Evolutionary conservation across 2,113 vertebrate genomes (phyloP).

Genomic region (Hystrix cristata): DNA sequence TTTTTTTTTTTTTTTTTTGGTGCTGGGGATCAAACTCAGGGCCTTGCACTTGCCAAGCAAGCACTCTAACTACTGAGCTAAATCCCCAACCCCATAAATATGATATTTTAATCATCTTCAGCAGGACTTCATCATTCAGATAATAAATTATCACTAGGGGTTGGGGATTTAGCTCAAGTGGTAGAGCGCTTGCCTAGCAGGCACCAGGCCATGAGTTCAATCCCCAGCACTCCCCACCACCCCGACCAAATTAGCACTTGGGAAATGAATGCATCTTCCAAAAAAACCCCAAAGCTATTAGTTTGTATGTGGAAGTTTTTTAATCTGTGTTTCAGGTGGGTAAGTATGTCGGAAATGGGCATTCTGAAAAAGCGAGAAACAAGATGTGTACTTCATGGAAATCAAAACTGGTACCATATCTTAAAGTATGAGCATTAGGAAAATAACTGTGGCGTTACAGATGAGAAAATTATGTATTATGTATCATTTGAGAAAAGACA

Average conservation of each 20-base stretch:
- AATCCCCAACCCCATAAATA: neutral
- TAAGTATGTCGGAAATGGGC: slow-evolving; percentile 17
- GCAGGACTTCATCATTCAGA: neutral
- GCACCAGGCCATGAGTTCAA: too few species aligned
- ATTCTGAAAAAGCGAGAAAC: slow-evolving; percentile 46
- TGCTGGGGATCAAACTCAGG: too few species aligned
- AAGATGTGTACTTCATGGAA: neutral
- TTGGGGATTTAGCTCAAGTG: too few species aligned
- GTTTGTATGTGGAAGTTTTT: neutral
- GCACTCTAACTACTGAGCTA: too few species aligned
- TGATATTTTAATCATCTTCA: slow-evolving; percentile 3
- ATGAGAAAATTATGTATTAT: neutral
- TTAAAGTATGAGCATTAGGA: slow-evolving; percentile 16
- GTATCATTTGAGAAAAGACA: neutral
- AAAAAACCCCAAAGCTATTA: slow-evolving; percentile 19
- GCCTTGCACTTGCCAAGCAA: too few species aligned
- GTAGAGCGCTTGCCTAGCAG: too few species aligned
- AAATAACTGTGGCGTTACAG: slow-evolving; percentile 2
- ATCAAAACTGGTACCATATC: neutral
- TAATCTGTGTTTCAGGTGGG: neutral
- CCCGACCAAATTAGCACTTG: neutral
- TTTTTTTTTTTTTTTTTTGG: too few species aligned
- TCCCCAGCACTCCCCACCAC: too few species aligned
- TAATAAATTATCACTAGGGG: neutral
- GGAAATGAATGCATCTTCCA: neutral